Evolutionary conservation across 2,797 vertebrate genomes (phyloP).

Genomic region (Labroides dimidiatus): DNA sequence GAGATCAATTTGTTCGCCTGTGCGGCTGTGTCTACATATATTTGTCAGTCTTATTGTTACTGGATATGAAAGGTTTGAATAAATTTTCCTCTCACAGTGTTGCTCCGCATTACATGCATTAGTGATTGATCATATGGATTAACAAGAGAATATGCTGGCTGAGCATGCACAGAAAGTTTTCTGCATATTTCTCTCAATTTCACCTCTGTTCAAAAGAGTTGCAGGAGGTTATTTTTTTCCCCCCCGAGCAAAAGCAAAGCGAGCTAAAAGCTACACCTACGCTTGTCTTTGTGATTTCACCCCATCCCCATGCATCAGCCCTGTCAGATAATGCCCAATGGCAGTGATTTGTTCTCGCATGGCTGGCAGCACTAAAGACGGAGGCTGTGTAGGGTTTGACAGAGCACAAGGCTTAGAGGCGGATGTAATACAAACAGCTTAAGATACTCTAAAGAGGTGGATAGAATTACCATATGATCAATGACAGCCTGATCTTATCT

Average conservation of each 20-base stretch:
- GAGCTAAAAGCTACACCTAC: conserved; percentile 71
- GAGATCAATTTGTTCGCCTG: conserved; percentile 53
- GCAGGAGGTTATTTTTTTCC: conserved; percentile 21
- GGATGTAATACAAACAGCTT: conserved; percentile 46
- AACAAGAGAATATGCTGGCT: conserved; percentile 21
- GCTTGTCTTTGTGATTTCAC: conserved; percentile 66
- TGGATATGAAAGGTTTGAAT: conserved; percentile 44
- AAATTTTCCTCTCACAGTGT: conserved; percentile 44
- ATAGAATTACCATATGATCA: conserved; percentile 67
- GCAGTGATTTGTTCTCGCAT: conserved; percentile 68
- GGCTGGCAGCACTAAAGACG: conserved; percentile 54
- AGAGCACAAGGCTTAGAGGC: conserved; percentile 51
- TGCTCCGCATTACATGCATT: conserved; percentile 33
- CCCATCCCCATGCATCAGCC: conserved; percentile 52
- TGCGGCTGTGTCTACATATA: conserved; percentile 37
- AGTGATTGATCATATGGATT: conserved; percentile 56
- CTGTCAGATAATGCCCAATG: conserved; percentile 67
- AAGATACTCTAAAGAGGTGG: conserved; percentile 45
- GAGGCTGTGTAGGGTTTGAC: conserved; percentile 50
- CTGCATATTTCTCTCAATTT: conserved; percentile 35
- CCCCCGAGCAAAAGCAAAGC: conserved; percentile 37
- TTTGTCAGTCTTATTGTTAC: conserved; percentile 50
- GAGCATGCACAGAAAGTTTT: conserved; percentile 49
- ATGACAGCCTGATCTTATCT: conserved; percentile 46
- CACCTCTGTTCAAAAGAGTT: conserved; percentile 42